phyloP scores from a whole-genome alignment of 2,888 invertebrate genomes.

The Andrena hattorfiana region DNA sequence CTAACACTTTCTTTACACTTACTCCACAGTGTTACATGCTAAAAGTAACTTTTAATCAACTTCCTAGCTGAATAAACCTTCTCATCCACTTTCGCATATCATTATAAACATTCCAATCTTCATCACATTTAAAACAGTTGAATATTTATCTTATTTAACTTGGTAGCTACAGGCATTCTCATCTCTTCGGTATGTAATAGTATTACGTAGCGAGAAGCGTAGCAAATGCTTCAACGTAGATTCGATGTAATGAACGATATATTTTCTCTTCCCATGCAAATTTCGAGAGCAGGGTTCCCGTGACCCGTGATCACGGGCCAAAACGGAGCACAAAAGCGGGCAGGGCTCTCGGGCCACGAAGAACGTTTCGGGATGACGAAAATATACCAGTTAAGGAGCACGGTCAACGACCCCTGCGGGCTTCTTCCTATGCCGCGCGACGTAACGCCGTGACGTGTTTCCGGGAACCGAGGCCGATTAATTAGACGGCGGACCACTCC shows the following conservation, averaged over 20 bases:
- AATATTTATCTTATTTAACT: too few species aligned
- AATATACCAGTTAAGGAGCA: conserved; percentile 74
- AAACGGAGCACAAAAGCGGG: conserved; percentile 55
- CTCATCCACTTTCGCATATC: too few species aligned
- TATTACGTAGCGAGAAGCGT: neutral
- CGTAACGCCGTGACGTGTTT: conserved; percentile 62
- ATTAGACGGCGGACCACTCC: conserved; percentile 44
- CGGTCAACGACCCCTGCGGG: conserved; percentile 68
- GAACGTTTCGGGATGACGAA: conserved; percentile 70
- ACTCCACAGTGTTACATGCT: too few species aligned
- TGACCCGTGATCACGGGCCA: conserved; percentile 12
- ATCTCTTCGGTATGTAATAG: too few species aligned
- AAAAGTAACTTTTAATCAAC: too few species aligned
- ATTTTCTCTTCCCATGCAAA: neutral
- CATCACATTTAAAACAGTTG: too few species aligned
- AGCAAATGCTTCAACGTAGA: neutral
- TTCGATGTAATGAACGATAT: neutral
- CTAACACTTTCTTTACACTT: too few species aligned
- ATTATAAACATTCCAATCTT: too few species aligned
- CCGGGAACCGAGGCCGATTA: conserved; percentile 63
- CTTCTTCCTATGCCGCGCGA: conserved; percentile 52
- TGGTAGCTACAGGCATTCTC: too few species aligned
- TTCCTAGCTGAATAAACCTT: too few species aligned
- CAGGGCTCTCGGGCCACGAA: conserved; percentile 8
- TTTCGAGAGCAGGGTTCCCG: conserved; percentile 3